Percentiles rank a stretch among this genome's conserved stretches.
These are phyloP conservation scores for Homalodisca vitripennis DNA, from an alignment of 1,140 invertebrate species.

Conservation along the genomic window DNA sequence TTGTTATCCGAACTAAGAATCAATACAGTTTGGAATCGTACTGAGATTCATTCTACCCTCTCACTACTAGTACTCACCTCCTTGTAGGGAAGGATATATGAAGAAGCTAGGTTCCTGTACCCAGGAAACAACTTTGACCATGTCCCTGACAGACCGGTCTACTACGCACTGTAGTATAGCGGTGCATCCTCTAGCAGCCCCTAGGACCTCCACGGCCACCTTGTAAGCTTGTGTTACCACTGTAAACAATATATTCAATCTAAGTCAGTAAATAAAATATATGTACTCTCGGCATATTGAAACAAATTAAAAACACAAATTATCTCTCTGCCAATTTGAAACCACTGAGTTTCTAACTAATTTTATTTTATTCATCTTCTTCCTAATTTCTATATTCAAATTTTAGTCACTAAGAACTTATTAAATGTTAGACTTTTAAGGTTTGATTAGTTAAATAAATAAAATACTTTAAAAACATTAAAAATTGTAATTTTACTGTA, in stretches of 20 bases:
- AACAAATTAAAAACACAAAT: background rate
- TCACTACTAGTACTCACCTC: too few species aligned
- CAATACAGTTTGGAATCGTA: too few species aligned
- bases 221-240: slow-evolving; percentile 81
- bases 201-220: slow-evolving; percentile 68
- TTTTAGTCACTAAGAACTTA: too few species aligned
- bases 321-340: background rate
- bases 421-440: too few species aligned
- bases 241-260: slow-evolving; percentile 55
- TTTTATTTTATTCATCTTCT: background rate
- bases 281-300: background rate
- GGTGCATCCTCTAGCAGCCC: slow-evolving; percentile 73
- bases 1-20: too few species aligned
- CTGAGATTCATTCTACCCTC: too few species aligned
- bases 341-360: background rate
- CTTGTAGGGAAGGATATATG: slow-evolving; percentile 73
- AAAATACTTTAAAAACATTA: too few species aligned
- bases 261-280: background rate
- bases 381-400: too few species aligned
- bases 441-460: too few species aligned
- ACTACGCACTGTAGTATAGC: slow-evolving; percentile 78
- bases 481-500: too few species aligned
- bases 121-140: slow-evolving; percentile 83
- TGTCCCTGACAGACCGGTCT: slow-evolving; percentile 76
- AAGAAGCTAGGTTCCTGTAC: slow-evolving; percentile 72